These are phyloP conservation scores for Chionodraco myersi DNA, from an alignment of 2,113 vertebrate genomes.

Conservation along the genomic window DNA sequence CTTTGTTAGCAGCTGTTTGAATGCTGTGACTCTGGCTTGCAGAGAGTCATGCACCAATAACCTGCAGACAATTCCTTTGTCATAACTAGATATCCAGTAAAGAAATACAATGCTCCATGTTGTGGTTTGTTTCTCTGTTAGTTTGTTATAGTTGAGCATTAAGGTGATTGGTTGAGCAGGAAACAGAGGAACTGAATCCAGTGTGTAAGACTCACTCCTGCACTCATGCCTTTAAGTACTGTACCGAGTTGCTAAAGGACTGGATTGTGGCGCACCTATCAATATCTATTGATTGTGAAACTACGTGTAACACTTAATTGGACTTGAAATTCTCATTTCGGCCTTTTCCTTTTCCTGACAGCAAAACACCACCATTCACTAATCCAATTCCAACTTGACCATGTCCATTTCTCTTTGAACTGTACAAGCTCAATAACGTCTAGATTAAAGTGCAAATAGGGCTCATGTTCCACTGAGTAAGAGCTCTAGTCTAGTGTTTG, in stretches of 20 bases:
- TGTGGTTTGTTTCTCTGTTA: background rate
- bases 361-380: conserved; percentile 24
- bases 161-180: background rate
- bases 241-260: conserved; percentile 25
- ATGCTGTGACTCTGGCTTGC: background rate
- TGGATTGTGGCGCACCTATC: conserved; percentile 44
- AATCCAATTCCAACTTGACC: conserved; percentile 25
- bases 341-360: conserved; percentile 7
- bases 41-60: background rate
- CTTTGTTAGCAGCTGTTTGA: background rate
- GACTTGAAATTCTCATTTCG: conserved; percentile 31
- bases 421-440: conserved; percentile 4
- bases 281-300: conserved; percentile 58
- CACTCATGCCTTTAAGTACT: conserved; percentile 38
- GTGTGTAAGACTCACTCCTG: background rate
- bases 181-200: conserved; percentile 3
- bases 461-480: conserved; percentile 27
- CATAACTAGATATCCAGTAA: background rate
- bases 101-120: background rate
- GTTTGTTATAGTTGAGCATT: background rate
- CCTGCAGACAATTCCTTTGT: background rate
- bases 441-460: conserved; percentile 43
- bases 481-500: conserved; percentile 35
- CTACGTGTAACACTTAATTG: conserved; percentile 45
- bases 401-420: conserved; percentile 16